Percentiles rank a stretch among this genome's conserved stretches.
These are phyloP conservation scores for Oryctes rhinoceros DNA, from an alignment of 1,140 invertebrate genomes.

Conservation along the genomic window DNA sequence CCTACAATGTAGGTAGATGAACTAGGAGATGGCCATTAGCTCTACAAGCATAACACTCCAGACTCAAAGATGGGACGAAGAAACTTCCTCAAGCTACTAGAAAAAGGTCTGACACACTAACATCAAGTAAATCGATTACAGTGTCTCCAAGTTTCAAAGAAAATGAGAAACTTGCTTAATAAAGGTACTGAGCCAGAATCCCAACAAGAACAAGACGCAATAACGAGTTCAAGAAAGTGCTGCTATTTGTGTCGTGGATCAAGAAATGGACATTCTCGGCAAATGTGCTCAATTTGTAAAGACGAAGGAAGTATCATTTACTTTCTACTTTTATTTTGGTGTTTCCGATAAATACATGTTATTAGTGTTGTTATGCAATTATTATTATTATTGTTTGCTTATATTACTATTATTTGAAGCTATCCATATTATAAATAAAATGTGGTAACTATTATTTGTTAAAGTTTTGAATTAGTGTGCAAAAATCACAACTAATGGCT, in stretches of 20 bases:
- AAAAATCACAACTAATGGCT: too few relatives aligned
- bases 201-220: neutral
- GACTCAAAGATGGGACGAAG: neutral
- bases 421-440: too few relatives aligned
- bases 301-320: too few relatives aligned
- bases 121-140: neutral
- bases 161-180: slow-evolving; percentile 23
- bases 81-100: slow-evolving; percentile 8
- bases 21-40: slow-evolving; percentile 36
- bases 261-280: neutral
- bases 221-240: slow-evolving; percentile 4
- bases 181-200: neutral
- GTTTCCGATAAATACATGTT: too few relatives aligned
- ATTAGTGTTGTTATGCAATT: too few relatives aligned
- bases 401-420: too few relatives aligned
- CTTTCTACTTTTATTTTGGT: too few relatives aligned
- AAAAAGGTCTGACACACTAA: neutral
- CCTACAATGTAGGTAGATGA: slow-evolving; percentile 13
- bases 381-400: too few relatives aligned
- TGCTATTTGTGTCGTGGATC: neutral
- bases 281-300: neutral
- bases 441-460: too few relatives aligned
- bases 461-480: too few relatives aligned
- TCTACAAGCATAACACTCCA: neutral
- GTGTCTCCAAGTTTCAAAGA: neutral